Evolutionary conservation across 2,888 invertebrate genomes (phyloP).

Genomic region (Leucophora obtusa): DNA sequence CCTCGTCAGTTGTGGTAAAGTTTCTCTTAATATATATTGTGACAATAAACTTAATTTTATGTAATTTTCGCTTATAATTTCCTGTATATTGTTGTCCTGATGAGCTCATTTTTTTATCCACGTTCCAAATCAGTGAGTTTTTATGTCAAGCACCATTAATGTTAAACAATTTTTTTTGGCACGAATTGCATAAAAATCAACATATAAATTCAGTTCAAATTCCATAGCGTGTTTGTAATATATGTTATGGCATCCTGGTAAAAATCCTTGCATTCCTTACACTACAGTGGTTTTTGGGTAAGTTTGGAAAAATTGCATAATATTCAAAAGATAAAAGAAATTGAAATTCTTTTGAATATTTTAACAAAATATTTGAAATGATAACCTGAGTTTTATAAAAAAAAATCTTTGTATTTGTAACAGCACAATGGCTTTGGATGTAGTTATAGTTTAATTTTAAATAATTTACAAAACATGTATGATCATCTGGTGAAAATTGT

Average conservation of each 20-base stretch:
- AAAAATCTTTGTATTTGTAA: background rate
- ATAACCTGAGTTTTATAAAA: too few relatives aligned
- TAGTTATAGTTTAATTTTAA: too few relatives aligned
- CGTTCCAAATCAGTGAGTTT: conserved; percentile 41
- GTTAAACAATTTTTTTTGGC: conserved; percentile 49
- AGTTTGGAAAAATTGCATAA: background rate
- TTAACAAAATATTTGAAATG: background rate
- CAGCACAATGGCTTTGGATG: background rate
- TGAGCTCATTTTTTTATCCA: conserved; percentile 10
- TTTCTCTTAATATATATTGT: conserved; percentile 1
- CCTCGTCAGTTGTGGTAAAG: background rate
- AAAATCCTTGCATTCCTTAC: conserved; percentile 41
- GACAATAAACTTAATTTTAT: conserved; percentile 5
- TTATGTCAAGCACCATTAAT: conserved; percentile 28
- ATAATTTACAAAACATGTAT: too few relatives aligned
- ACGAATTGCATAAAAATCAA: conserved; percentile 9
- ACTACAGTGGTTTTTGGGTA: conserved; percentile 48
- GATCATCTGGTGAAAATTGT: too few relatives aligned
- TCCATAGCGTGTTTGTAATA: background rate
- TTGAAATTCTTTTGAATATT: background rate
- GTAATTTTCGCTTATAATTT: background rate
- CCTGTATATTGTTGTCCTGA: conserved; percentile 33
- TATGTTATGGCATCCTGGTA: conserved; percentile 42
- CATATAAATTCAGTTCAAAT: background rate
- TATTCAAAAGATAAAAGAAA: background rate